Evolutionary conservation across 1,140 invertebrate genomes (phyloP), one percentile per base, ranked within the genome.

Genomic region (Trialeurodes vaporariorum): DNA sequence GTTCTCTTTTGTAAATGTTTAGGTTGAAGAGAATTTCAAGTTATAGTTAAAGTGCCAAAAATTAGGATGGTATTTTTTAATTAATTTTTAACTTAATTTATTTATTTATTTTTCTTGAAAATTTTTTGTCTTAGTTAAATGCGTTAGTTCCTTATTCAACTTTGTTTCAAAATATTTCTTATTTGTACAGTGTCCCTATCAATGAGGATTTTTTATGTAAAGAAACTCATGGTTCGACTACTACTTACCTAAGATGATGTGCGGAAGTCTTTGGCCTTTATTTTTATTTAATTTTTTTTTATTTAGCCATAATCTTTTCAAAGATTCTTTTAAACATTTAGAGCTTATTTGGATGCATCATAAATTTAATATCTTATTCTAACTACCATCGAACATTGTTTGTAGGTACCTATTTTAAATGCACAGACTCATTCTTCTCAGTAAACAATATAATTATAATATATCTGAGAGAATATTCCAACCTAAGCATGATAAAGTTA

Each of bases 91-190:
- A 49, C 5, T 49, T 49, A 49, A 49, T 9, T 49, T 49, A 49
- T 49, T 17, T 17, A 49, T 9, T 49, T 49, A 49, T 5, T 49
- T 49, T 17, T 17, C 17, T 49, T n/a, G n/a, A n/a, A n/a, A n/a
- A n/a, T n/a, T n/a, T n/a, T n/a, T n/a, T n/a, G n/a, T n/a, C n/a
- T n/a, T n/a, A n/a, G n/a, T n/a, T n/a, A n/a, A n/a, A n/a, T n/a
- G n/a, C n/a, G n/a, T n/a, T n/a, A n/a, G n/a, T n/a, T n/a, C n/a
- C n/a, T 49, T 49, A 17, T 49, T 49, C 34, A 49, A 17, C 34
- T 49, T 49, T 49, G 34, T 49, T 49, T 49, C 34, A 49, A 49
- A 49, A 49, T 49, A 49, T 49, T 49, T 49, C 34, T 49, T 49
- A 49, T 49, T 17, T 49, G 5, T 17, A 17, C 5, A 49, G 34